Base-by-base conservation (phyloP, 1,140 invertebrate species). In the Vollenhovia emeryi region DNA sequence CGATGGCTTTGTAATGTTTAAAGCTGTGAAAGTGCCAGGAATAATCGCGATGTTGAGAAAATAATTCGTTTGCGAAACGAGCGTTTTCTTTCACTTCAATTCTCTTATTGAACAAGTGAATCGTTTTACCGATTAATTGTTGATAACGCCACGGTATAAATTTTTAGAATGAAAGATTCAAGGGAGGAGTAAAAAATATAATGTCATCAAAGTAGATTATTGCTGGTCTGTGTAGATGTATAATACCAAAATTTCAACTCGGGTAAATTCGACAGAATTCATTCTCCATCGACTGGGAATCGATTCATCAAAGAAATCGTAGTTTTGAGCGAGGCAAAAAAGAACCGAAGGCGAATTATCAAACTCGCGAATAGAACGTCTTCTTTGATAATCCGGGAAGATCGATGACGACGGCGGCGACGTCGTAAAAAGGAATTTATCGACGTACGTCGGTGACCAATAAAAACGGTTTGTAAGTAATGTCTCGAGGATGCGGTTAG, bases 391-490 rank as follows among this genome's bases (percentile, higher is more conserved):
- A 62, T 73, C 50, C 76, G 55, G 57, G 78, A 84, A 86, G 88
- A 89, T 89, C 87, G 88, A 79, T 87, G 59, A 88, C 57, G 74
- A 11, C 48, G 85, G 43, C 18, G 48, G n/a, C 50, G 43, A 62
- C 36, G 68, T 71, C 68, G 88, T 85, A 87, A 86, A 90, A 86
- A 86, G 89, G 76, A 88, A 89, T 90, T 87, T 90, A 90, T 80
- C 85, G 85, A 87, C 76, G 87, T 90, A 87, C 71, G 86, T 75
- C 33, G 57, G n/a, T 60, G 45, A 48, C 36, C 74, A 43, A 66
- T 84, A 78, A 89, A 80, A 89, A 76, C 85, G 68, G 13, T 13
- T n/a, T 27, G 18, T 57, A 45, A 82, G 66, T 71, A 82, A 73
- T 48, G 48, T 33, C 7, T 30, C 40, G 36, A 89, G 60, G 48